Conservation (phyloP, 2,888 invertebrate genomes). For the Ischnus inquisitorius region DNA sequence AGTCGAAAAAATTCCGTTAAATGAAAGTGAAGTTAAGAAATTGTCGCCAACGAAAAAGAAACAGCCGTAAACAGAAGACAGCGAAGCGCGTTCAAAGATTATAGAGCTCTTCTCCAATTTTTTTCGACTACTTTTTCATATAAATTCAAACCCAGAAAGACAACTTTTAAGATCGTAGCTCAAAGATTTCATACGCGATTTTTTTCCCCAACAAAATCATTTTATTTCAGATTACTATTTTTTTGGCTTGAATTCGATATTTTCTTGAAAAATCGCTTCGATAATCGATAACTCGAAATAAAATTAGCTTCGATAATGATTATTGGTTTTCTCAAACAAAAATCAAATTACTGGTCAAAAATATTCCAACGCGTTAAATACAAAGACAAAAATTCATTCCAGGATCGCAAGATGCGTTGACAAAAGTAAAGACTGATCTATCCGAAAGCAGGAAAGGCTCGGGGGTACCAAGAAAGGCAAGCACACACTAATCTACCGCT, state of each 20-base stretch:
- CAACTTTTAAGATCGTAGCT: too few relatives aligned
- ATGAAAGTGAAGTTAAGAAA: conserved; percentile 26
- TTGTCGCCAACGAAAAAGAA: conserved; percentile 60
- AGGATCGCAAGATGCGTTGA: background rate
- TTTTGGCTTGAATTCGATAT: too few relatives aligned
- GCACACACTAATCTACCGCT: conserved; percentile 80
- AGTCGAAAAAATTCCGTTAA: conserved; percentile 62
- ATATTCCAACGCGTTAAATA: background rate
- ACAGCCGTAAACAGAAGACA: conserved; percentile 21
- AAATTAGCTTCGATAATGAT: too few relatives aligned
- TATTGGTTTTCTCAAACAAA: too few relatives aligned
- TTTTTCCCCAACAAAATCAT: too few relatives aligned
- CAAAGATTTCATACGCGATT: too few relatives aligned
- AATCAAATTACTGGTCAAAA: background rate
- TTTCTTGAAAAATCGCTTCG: too few relatives aligned
- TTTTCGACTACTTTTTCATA: too few relatives aligned
- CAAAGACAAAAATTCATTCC: background rate
- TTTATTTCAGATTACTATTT: too few relatives aligned
- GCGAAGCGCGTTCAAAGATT: background rate
- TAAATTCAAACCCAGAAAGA: too few relatives aligned
- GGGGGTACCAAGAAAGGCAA: conserved; percentile 78
- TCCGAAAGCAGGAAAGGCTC: conserved; percentile 36
- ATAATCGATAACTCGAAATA: too few relatives aligned
- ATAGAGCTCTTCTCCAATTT: background rate
- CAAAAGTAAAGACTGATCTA: background rate